These are phyloP conservation scores for Hirundichthys speculiger DNA, from an alignment of 2,113 vertebrate species.

Conservation along the genomic window DNA sequence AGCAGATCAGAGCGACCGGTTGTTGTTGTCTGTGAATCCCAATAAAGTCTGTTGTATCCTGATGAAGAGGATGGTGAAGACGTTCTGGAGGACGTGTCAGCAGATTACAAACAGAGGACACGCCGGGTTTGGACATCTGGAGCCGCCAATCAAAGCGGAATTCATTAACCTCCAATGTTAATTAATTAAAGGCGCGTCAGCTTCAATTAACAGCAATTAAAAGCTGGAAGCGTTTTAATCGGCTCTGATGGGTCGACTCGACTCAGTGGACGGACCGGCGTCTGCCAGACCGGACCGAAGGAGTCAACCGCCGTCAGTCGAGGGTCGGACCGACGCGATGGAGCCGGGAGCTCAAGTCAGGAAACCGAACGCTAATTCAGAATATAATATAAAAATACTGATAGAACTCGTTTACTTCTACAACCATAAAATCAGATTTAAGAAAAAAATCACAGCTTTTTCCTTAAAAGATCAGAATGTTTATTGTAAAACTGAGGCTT, in stretches of 20 bases:
- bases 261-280: not conserved
- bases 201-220: slow-evolving; percentile 45
- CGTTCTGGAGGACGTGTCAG: slow-evolving; percentile 8
- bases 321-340: no score
- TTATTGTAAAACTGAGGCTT: no score
- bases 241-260: slow-evolving; percentile 9
- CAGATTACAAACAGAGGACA: slow-evolving; percentile 21
- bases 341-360: no score
- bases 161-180: slow-evolving; percentile 52
- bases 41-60: slow-evolving; percentile 3
- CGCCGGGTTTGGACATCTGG: slow-evolving; percentile 43
- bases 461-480: no score
- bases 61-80: slow-evolving; percentile 11
- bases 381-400: no score
- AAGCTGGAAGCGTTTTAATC: slow-evolving; percentile 4
- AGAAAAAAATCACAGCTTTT: no score
- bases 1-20: no score
- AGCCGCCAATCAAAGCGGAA: slow-evolving; percentile 35
- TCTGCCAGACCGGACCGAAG: slow-evolving; percentile 5
- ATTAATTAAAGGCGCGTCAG: slow-evolving; percentile 41
- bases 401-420: no score
- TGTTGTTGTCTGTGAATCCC: no score
- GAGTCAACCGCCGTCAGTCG: not conserved
- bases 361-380: no score
- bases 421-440: no score